Percentiles rank a stretch among this genome's conserved stretches.
phyloP scores from a whole-genome alignment of 2,888 invertebrate genomes.

The Muscina levida region DNA sequence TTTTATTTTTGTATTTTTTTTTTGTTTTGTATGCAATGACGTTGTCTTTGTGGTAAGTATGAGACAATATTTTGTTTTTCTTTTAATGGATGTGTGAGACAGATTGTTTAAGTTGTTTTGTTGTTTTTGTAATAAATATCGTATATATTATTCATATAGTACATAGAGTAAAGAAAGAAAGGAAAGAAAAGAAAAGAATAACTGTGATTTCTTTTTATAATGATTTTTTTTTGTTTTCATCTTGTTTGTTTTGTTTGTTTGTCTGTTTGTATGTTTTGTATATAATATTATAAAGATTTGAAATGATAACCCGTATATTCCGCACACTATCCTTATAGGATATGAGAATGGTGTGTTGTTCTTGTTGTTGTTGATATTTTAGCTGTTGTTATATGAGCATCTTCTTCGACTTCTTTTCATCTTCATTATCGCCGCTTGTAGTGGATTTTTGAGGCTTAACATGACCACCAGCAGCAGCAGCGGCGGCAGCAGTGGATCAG shows the following conservation, averaged over 20 bases:
- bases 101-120: not conserved
- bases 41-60: too few species aligned
- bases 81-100: slow-evolving; percentile 20
- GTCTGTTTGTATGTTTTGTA: not conserved
- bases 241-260: slow-evolving; percentile 13
- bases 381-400: slow-evolving; percentile 15
- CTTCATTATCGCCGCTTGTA: not conserved
- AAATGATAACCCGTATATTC: slow-evolving; percentile 65
- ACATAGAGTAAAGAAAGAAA: not conserved
- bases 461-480: too few species aligned
- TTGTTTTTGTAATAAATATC: not conserved
- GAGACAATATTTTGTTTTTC: too few species aligned
- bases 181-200: slow-evolving; percentile 2
- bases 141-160: not conserved
- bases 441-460: too few species aligned
- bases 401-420: slow-evolving; percentile 19
- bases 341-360: slow-evolving; percentile 36
- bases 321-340: slow-evolving; percentile 56
- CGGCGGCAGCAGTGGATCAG: too few species aligned
- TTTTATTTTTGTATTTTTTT: too few species aligned
- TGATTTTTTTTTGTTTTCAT: slow-evolving; percentile 5
- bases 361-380: slow-evolving; percentile 14
- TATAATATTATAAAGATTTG: slow-evolving; percentile 12
- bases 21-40: too few species aligned
- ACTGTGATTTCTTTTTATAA: slow-evolving; percentile 6